Base-by-base conservation (phyloP, 2,797 vertebrate species). In the Agapornis canus region DNA sequence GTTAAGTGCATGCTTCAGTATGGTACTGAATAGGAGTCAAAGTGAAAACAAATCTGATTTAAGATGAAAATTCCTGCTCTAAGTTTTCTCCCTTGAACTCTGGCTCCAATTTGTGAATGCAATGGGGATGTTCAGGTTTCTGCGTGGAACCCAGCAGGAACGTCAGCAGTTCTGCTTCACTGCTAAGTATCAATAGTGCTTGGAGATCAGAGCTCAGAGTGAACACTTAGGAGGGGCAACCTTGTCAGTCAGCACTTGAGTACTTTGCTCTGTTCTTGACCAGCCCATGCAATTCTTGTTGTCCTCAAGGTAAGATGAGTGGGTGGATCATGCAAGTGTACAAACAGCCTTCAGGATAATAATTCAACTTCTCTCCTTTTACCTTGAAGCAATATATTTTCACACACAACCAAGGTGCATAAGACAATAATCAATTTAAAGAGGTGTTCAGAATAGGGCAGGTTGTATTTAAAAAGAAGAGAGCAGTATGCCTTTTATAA, bases 201-300 rank as follows among this genome's bases (percentile, higher is more conserved):
- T 4, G 1, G 82, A 92, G 96, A 94, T 92, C 94, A 96, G 93
- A 96, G 92, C 95, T 96, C 89, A 91, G 89, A 93, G 73, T 0
- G 27, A 95, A 56, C 89, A 10, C 79, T 92, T 89, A 87, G 95
- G 82, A 96, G 84, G 92, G 91, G 82, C 95, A 95, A 69, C 91
- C 94, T 90, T 95, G 96, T 96, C 94, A 96, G 89, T 96, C 96
- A 96, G 79, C 72, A 45, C 59, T 91, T 75, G 87, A 94, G 91
- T 95, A 75, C 89, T 94, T 91, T 94, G 93, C 95, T 95, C 94
- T 94, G 92, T 82, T 96, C 92, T 96, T 95, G 93, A 96, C 92
- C 92, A 95, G 84, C 93, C 94, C 76, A 78, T 81, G 83, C 79
- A 95, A 94, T 94, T 95, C 89, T 61, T 47, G 22, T 87, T 1